phyloP scores from a whole-genome alignment of 2,797 vertebrate genomes.

The Chaenodraco wilsoni region DNA sequence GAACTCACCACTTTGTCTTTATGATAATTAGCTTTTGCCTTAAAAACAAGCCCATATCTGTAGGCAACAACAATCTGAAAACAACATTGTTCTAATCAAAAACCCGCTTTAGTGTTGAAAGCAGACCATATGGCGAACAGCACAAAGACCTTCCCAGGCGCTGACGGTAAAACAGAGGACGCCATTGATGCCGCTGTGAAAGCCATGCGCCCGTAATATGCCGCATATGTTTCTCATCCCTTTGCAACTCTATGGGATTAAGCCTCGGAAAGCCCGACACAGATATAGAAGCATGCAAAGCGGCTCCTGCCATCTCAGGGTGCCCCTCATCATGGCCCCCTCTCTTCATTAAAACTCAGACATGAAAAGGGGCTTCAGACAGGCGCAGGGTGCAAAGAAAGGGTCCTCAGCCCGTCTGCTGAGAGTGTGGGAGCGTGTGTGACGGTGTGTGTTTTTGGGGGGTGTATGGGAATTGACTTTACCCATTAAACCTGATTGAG shows the following conservation, averaged over 20 bases:
- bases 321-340: constrained; percentile 72
- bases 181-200: constrained; percentile 71
- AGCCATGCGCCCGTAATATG: constrained; percentile 65
- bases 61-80: constrained; percentile 37
- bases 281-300: constrained; percentile 42
- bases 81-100: constrained; percentile 59
- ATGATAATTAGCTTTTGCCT: constrained; percentile 49
- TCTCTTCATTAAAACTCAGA: constrained; percentile 85
- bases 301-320: constrained; percentile 34
- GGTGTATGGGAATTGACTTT: constrained; percentile 78
- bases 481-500: constrained; percentile 73
- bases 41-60: constrained; percentile 30
- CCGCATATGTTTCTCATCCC: constrained; percentile 73
- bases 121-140: constrained; percentile 63
- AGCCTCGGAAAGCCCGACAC: constrained; percentile 50
- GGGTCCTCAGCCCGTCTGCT: constrained; percentile 83
- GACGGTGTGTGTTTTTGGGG: constrained; percentile 57
- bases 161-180: constrained; percentile 69
- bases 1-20: constrained; percentile 24
- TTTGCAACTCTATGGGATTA: constrained; percentile 73
- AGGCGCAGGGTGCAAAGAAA: constrained; percentile 72
- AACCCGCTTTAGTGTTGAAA: constrained; percentile 41
- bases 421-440: constrained; percentile 83
- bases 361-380: constrained; percentile 76
- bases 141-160: constrained; percentile 68